Percentiles rank a stretch among this genome's conserved stretches.
Conservation (phyloP, 2,113 vertebrate species). For the Actenoides hombroni region DNA sequence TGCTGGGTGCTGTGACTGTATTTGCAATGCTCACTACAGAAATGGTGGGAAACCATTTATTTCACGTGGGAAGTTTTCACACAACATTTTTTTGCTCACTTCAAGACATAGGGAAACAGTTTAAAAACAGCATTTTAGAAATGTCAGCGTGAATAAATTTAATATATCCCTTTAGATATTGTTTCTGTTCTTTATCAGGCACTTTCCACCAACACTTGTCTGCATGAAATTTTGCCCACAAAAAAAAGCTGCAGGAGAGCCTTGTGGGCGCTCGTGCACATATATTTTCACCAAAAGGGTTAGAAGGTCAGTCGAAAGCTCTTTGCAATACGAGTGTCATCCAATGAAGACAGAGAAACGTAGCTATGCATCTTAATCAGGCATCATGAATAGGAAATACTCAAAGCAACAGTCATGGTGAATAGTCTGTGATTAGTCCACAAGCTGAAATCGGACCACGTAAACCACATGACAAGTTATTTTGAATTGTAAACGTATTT, state of each 20-base stretch:
- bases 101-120: neutral
- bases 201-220: neutral
- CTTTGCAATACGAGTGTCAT: slow-evolving; percentile 33
- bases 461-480: neutral
- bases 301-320: slow-evolving; percentile 10
- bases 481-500: neutral
- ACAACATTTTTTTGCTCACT: neutral
- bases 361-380: slow-evolving; percentile 56
- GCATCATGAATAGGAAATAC: slow-evolving; percentile 17
- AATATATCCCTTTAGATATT: neutral
- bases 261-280: neutral
- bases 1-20: neutral
- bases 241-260: neutral
- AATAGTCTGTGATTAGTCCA: slow-evolving; percentile 4
- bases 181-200: neutral
- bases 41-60: neutral
- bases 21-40: neutral
- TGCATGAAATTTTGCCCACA: neutral
- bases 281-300: slow-evolving; percentile 45
- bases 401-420: slow-evolving; percentile 30
- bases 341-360: slow-evolving; percentile 33
- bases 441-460: neutral
- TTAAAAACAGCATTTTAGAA: neutral
- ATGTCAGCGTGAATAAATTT: neutral
- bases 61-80: neutral